Percentiles rank a stretch among this genome's conserved stretches.
These are phyloP conservation scores for Saccopteryx bilineata DNA, from an alignment of 2,113 vertebrate genomes.

Conservation along the genomic window DNA sequence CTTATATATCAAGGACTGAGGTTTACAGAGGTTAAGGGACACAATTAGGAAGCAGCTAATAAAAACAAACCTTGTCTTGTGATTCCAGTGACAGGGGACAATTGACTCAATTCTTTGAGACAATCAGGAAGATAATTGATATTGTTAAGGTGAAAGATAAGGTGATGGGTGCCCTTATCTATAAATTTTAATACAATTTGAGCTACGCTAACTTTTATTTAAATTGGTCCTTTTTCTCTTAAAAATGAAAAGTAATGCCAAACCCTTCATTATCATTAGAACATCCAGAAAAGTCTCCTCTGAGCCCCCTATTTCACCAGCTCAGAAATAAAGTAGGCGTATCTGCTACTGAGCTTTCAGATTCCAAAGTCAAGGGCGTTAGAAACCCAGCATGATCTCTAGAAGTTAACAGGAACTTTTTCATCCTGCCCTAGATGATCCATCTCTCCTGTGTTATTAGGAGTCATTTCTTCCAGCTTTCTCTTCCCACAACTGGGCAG, in stretches of 20 bases:
- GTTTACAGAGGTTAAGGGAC: neutral
- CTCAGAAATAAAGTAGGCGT: neutral
- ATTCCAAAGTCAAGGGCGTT: neutral
- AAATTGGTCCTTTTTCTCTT: neutral
- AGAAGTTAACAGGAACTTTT: neutral
- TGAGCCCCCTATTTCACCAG: neutral
- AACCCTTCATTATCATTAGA: neutral
- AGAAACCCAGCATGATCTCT: neutral
- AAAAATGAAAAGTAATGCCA: slow-evolving; percentile 11
- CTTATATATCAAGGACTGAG: slow-evolving; percentile 16
- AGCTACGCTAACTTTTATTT: neutral
- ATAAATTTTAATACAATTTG: neutral
- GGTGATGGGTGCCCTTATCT: neutral
- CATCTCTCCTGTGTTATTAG: neutral
- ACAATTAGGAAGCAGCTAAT: neutral
- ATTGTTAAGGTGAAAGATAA: neutral
- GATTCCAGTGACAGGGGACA: neutral
- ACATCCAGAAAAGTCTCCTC: neutral
- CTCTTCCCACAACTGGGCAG: neutral
- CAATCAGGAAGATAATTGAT: neutral
- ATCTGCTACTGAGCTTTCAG: neutral
- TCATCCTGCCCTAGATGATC: neutral
- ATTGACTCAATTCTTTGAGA: neutral
- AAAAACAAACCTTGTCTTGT: neutral
- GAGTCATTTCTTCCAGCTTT: neutral